Percentiles rank a stretch among this genome's conserved stretches.
Evolutionary conservation across 1,140 invertebrate species (phyloP).

Genomic region (Fopius arisanus): DNA sequence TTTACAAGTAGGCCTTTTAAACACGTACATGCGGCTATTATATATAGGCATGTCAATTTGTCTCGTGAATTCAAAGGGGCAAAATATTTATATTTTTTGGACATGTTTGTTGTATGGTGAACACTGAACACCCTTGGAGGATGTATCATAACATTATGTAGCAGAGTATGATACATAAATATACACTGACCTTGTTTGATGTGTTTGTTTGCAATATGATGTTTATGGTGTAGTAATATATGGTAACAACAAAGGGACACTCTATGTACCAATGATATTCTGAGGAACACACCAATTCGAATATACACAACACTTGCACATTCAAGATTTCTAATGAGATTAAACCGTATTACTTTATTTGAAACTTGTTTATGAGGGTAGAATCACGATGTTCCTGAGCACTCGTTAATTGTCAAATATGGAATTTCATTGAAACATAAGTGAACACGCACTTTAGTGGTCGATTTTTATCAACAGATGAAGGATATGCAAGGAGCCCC

Average conservation of each 20-base stretch:
- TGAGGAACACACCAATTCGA: background rate
- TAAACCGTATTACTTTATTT: constrained; percentile 1
- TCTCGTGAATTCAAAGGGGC: no score
- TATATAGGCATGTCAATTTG: no score
- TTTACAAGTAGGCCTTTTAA: no score
- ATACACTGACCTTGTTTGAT: background rate
- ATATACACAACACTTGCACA: background rate
- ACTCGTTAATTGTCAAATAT: constrained; percentile 14
- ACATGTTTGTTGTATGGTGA: no score
- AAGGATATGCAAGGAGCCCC: no score
- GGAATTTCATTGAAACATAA: background rate
- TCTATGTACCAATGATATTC: no score
- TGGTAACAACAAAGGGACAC: background rate
- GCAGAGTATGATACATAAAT: no score
- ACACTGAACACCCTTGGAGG: no score
- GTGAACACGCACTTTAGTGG: no score
- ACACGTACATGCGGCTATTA: no score
- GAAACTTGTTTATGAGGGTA: background rate
- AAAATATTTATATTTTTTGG: no score
- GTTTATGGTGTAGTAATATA: background rate
- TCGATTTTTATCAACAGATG: background rate
- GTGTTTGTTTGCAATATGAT: background rate
- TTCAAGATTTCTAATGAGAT: constrained; percentile 11
- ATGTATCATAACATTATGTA: no score
- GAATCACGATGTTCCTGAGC: constrained; percentile 4